phyloP scores from a whole-genome alignment of 2,888 invertebrate species.

The Orthosia gracilis region DNA sequence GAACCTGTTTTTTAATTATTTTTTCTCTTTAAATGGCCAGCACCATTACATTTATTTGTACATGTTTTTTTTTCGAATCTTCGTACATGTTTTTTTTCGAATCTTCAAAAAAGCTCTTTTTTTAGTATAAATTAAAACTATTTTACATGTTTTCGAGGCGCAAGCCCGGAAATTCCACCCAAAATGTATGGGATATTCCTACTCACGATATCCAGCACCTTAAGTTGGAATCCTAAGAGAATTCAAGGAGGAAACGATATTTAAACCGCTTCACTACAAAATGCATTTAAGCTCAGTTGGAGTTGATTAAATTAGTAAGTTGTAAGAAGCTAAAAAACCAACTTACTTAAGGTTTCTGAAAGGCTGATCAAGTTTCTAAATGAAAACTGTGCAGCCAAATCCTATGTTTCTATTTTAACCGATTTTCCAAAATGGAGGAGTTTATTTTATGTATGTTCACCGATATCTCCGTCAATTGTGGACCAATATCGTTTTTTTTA shows the following conservation, averaged over 20 bases:
- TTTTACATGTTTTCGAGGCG: neutral
- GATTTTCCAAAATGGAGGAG: too few species aligned
- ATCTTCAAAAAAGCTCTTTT: too few species aligned
- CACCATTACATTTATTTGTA: too few species aligned
- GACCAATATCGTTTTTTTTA: too few species aligned
- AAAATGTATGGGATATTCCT: neutral
- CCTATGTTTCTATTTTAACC: too few species aligned
- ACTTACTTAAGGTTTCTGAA: neutral
- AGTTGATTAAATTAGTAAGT: slow-evolving; percentile 33
- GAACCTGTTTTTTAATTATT: too few species aligned
- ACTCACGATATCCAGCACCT: neutral
- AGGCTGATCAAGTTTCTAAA: slow-evolving; percentile 6
- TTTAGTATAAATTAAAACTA: too few species aligned
- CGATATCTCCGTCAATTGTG: too few species aligned
- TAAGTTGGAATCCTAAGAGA: slow-evolving; percentile 23
- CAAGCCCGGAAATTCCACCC: neutral
- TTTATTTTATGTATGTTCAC: too few species aligned
- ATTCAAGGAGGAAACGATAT: slow-evolving; percentile 34
- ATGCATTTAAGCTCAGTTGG: slow-evolving; percentile 36
- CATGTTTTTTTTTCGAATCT: too few species aligned
- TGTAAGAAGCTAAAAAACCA: slow-evolving; percentile 15
- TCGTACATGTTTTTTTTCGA: too few species aligned
- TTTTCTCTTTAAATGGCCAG: neutral
- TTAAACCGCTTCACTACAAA: slow-evolving; percentile 28
- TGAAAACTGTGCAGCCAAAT: neutral